These are phyloP conservation scores for Ataeniobius toweri DNA, from an alignment of 2,797 vertebrate genomes.

Conservation along the genomic window DNA sequence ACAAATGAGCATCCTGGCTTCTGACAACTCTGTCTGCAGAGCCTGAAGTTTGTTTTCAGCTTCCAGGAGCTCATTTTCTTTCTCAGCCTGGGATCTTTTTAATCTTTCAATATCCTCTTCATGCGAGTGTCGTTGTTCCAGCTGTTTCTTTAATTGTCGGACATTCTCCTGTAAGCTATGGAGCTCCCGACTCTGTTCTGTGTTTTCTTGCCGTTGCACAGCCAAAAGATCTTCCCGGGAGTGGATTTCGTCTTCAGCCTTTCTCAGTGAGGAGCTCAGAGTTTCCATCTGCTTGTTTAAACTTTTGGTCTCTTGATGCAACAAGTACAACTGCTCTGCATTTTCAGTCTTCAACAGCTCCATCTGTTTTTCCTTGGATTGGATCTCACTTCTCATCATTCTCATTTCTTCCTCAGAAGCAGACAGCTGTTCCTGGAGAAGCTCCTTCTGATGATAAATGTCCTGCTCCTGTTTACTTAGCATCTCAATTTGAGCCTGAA, in stretches of 20 bases:
- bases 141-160: slow-evolving; percentile 39
- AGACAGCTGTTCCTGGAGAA: slow-evolving; percentile 40
- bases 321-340: slow-evolving; percentile 9
- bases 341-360: slow-evolving; percentile 34
- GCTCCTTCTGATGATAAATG: slow-evolving; percentile 32
- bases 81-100: slow-evolving; percentile 29
- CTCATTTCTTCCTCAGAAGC: slow-evolving; percentile 27
- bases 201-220: slow-evolving; percentile 33
- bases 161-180: slow-evolving; percentile 38
- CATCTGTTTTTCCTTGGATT: slow-evolving; percentile 52
- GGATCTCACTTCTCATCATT: slow-evolving; percentile 46
- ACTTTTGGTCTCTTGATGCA: slow-evolving; percentile 74
- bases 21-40: slow-evolving; percentile 48
- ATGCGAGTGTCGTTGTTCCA: slow-evolving; percentile 17
- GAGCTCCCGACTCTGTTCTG: slow-evolving; percentile 25
- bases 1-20: slow-evolving; percentile 16
- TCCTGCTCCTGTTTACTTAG: slow-evolving; percentile 46
- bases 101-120: slow-evolving; percentile 43
- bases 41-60: slow-evolving; percentile 46
- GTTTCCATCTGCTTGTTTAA: slow-evolving; percentile 56
- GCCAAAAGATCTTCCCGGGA: slow-evolving; percentile 48
- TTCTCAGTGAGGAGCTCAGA: slow-evolving; percentile 33
- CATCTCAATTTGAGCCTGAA: slow-evolving; percentile 11
- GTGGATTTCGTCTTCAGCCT: slow-evolving; percentile 29
- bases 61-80: slow-evolving; percentile 28